Base-by-base conservation (phyloP, 2,113 vertebrate species). In the Phoenicopterus ruber region DNA sequence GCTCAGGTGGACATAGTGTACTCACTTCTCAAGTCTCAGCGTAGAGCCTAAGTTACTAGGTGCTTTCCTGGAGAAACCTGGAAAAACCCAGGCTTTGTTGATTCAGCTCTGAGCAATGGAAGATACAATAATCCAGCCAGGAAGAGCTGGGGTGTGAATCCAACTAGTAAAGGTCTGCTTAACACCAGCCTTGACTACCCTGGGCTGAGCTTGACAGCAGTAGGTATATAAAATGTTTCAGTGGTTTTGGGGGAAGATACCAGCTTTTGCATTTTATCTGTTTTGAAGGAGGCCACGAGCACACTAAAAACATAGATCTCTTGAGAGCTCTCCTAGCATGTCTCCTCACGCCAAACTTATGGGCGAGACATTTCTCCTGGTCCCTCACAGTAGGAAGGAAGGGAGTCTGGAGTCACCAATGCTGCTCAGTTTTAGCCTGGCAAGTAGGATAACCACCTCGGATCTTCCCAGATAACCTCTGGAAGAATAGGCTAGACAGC, bases 151-250 rank as follows among this genome's bases (percentile, higher is more conserved):
- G 5, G 1, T 91, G 40, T 65, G 54, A 83, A 72, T 70, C 31
- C 32, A 57, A 3, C 7, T 36, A 58, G 7, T 49, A 32, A 86
- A 80, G 31, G 34, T 59, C 83, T 92, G 12, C n/a, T 90, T 49
- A 61, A 52, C 31, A 20, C 25, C 50, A 58, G n/a, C 10, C 18
- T 69, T 67, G 57, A 42, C 46, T 71, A 16, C 9, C 7, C 36
- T 62, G n/a, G 25, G 6, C 72, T 88, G 8, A 22, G 55, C 29
- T 70, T 87, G 54, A 62, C 32, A 88, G 74, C 70, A 79, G 6
- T 21, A 14, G 0, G 0, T 31, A 31, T 31, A 46, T 34, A 38
- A 59, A 92, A 83, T 1, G 8, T 67, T 90, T 76, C 47, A 67
- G 47, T 90, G 28, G 17, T 55, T 90, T 62, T 40, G 19, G 22